Conservation (phyloP, 2,888 invertebrate species). For the Serripes groenlandicus region DNA sequence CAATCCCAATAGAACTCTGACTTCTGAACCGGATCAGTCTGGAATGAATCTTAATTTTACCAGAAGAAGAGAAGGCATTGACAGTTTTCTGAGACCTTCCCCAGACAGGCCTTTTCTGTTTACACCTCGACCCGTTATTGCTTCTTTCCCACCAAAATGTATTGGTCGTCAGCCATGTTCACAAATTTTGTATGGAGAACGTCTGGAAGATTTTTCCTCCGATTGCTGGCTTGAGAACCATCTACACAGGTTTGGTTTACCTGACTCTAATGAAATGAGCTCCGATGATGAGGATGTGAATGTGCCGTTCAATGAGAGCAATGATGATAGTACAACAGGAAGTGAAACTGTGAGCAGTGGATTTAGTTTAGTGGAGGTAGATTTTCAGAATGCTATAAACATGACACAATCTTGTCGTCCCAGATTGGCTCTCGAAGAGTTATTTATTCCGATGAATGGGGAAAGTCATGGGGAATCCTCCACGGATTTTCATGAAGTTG, state of each 20-base stretch:
- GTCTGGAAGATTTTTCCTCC: slow-evolving; percentile 75
- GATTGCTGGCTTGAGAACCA: slow-evolving; percentile 78
- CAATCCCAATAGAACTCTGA: background rate
- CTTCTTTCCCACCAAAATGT: slow-evolving; percentile 70
- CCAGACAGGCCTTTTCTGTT: background rate
- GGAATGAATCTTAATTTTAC: background rate
- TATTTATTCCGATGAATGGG: slow-evolving; percentile 41
- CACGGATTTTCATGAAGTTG: slow-evolving; percentile 19
- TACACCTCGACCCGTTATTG: slow-evolving; percentile 2
- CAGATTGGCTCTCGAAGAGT: slow-evolving; percentile 44
- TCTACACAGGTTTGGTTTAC: slow-evolving; percentile 69
- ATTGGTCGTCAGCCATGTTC: slow-evolving; percentile 69
- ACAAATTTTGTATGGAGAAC: slow-evolving; percentile 69
- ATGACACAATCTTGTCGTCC: slow-evolving; percentile 32
- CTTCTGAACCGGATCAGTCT: background rate
- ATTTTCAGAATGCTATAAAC: slow-evolving; percentile 33
- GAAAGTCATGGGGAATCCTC: slow-evolving; percentile 29
- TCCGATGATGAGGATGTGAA: slow-evolving; percentile 1
- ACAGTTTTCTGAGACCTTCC: background rate
- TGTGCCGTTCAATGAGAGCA: slow-evolving; percentile 36
- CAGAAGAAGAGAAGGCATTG: background rate
- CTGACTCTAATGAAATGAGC: background rate
- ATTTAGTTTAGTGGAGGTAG: slow-evolving; percentile 15
- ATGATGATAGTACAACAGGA: slow-evolving; percentile 47
- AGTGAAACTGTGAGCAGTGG: slow-evolving; percentile 28